Percentiles rank a stretch among this genome's conserved stretches.
Evolutionary conservation across 2,797 vertebrate species (phyloP).

Genomic region (Falco cherrug): DNA sequence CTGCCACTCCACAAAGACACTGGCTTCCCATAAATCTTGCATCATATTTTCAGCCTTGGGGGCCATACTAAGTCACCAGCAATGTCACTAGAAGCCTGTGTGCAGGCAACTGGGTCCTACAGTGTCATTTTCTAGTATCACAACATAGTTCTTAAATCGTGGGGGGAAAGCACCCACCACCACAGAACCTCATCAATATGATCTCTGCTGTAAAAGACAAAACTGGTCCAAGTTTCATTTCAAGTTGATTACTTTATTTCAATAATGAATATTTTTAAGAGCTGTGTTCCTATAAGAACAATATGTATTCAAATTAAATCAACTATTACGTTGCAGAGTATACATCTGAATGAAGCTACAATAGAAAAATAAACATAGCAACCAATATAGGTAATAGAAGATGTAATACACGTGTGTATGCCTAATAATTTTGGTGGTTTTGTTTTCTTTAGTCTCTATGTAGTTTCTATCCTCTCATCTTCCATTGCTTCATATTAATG

Average conservation of each 20-base stretch:
- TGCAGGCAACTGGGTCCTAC: neutral
- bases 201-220: constrained; percentile 28
- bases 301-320: constrained; percentile 27
- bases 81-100: neutral
- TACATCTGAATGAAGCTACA: constrained; percentile 59
- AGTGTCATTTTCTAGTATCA: neutral
- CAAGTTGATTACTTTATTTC: constrained; percentile 82
- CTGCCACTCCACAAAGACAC: neutral
- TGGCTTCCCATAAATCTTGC: neutral
- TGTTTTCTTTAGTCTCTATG: constrained; percentile 51
- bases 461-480: constrained; percentile 60
- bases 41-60: neutral
- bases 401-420: neutral
- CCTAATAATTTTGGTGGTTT: constrained; percentile 33
- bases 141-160: neutral
- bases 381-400: constrained; percentile 15
- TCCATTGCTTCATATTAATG: constrained; percentile 69
- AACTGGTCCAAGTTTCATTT: constrained; percentile 51
- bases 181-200: neutral
- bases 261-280: constrained; percentile 66
- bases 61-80: neutral
- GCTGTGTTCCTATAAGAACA: constrained; percentile 68
- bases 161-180: neutral
- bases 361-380: constrained; percentile 63
- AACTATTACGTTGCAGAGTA: constrained; percentile 51